These are phyloP conservation scores for Synergus umbraculus DNA, from an alignment of 2,888 invertebrate species.

Conservation along the genomic window DNA sequence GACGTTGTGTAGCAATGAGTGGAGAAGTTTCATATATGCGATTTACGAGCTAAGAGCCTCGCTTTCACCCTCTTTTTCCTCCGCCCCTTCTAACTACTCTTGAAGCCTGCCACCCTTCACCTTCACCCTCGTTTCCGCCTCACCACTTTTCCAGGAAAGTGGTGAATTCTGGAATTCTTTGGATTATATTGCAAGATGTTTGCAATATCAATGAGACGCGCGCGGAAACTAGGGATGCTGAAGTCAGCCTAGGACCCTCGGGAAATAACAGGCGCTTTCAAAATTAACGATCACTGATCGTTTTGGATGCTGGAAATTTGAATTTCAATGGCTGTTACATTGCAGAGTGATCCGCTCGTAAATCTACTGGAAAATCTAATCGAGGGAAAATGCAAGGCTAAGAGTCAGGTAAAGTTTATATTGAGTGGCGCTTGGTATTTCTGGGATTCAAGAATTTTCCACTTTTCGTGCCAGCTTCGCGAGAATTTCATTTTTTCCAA, in stretches of 20 bases:
- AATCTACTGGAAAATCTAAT: conserved; percentile 33
- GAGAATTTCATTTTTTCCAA: not conserved
- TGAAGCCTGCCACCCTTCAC: not conserved
- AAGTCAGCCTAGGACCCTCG: not conserved
- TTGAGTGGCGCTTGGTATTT: not conserved
- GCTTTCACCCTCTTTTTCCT: not conserved
- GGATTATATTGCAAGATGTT: not conserved
- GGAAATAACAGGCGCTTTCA: conserved; percentile 36
- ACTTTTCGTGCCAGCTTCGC: not conserved
- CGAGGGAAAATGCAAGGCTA: conserved; percentile 13
- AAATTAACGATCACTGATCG: conserved; percentile 39
- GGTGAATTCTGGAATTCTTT: not conserved
- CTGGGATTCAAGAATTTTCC: not conserved
- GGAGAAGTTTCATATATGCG: not conserved
- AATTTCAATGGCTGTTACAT: conserved; percentile 38
- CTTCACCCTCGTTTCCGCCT: not conserved
- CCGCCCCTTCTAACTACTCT: not conserved
- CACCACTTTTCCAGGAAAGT: not conserved
- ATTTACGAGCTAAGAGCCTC: conserved; percentile 1
- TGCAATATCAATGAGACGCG: not conserved
- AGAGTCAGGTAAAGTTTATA: not conserved
- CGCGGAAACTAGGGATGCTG: not conserved
- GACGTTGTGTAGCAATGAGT: not conserved
- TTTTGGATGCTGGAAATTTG: conserved; percentile 33
- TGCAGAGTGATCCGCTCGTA: conserved; percentile 15